A percentile compares a stretch with the other conserved stretches of the same genome.
Conservation (phyloP, 2,797 vertebrate species). For the Falco biarmicus region DNA sequence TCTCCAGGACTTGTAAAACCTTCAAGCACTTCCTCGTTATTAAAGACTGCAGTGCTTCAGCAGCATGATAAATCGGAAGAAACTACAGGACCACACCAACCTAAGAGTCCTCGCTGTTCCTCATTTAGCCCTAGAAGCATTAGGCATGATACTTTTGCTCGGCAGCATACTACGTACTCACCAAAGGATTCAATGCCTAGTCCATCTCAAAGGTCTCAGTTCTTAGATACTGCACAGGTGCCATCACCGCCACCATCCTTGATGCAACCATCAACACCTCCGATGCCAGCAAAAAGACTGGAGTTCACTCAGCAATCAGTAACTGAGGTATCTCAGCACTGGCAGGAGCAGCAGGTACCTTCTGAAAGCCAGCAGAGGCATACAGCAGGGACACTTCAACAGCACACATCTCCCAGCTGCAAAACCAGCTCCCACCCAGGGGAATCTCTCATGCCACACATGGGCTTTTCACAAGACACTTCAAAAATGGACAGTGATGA, state of each 20-base stretch:
- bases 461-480: constrained; percentile 74
- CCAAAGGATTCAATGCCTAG: constrained; percentile 83
- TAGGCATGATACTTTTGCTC: constrained; percentile 78
- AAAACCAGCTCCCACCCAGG: constrained; percentile 54
- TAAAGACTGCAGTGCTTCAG: constrained; percentile 84
- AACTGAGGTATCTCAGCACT: constrained; percentile 73
- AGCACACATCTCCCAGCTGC: constrained; percentile 73
- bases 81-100: constrained; percentile 74
- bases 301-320: constrained; percentile 77
- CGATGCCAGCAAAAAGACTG: constrained; percentile 76
- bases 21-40: constrained; percentile 82
- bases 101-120: constrained; percentile 80
- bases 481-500: constrained; percentile 79
- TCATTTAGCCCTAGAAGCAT: constrained; percentile 82
- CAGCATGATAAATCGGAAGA: constrained; percentile 84
- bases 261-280: constrained; percentile 83
- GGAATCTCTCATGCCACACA: constrained; percentile 56
- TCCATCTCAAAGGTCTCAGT: constrained; percentile 81
- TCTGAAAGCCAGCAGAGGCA: constrained; percentile 79
- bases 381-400: constrained; percentile 73
- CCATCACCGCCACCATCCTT: constrained; percentile 79
- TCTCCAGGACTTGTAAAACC: constrained; percentile 83
- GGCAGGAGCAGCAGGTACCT: constrained; percentile 80
- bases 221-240: constrained; percentile 73
- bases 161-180: constrained; percentile 82